phyloP scores from a whole-genome alignment of 2,888 invertebrate genomes.

The Eupithecia vulgata region DNA sequence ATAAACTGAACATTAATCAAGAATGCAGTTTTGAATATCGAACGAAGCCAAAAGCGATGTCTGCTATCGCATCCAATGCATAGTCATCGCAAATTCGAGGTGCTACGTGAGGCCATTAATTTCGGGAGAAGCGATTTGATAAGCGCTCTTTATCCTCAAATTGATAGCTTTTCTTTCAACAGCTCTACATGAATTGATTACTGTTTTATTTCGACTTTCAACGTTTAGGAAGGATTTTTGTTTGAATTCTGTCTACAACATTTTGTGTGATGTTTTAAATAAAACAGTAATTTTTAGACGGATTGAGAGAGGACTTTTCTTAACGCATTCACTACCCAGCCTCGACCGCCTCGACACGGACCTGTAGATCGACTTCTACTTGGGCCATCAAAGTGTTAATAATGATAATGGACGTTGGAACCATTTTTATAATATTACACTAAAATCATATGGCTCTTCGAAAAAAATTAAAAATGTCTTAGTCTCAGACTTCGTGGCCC shows the following conservation, averaged over 20 bases:
- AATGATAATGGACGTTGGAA: neutral
- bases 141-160: constrained; percentile 21
- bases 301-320: neutral
- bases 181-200: neutral
- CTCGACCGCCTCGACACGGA: no score
- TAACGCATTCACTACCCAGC: no score
- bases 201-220: neutral
- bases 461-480: neutral
- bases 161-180: constrained; percentile 17
- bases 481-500: constrained; percentile 52
- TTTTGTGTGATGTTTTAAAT: neutral
- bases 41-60: constrained; percentile 67
- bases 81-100: constrained; percentile 64
- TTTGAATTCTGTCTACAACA: neutral
- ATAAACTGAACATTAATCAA: constrained; percentile 74
- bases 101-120: constrained; percentile 49
- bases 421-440: neutral
- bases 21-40: constrained; percentile 76
- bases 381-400: no score
- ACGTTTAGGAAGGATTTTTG: neutral
- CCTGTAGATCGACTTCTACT: no score
- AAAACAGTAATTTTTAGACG: neutral
- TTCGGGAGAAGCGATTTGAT: constrained; percentile 25
- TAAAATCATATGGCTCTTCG: neutral
- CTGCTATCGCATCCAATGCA: constrained; percentile 64